These are phyloP conservation scores for Dasyornis broadbenti DNA, from an alignment of 2,113 vertebrate genomes.

Conservation along the genomic window DNA sequence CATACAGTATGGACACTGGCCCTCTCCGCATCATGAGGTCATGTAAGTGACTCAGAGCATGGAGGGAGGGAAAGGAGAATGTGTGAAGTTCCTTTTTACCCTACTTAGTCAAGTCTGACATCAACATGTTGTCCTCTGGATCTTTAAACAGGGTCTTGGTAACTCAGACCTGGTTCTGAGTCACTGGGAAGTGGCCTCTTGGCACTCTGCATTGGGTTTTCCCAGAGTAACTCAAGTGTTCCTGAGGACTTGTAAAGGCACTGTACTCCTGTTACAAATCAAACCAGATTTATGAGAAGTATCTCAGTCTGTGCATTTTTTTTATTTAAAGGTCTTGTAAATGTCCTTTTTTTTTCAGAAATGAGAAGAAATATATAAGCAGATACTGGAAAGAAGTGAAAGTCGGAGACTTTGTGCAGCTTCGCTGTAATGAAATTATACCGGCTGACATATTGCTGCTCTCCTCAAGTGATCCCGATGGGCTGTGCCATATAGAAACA, in stretches of 20 bases:
- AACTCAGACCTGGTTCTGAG: not conserved
- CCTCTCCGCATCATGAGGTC: not conserved
- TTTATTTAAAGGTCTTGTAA: not conserved
- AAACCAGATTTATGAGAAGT: not conserved
- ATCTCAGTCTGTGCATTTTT: not conserved
- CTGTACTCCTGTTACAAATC: not conserved
- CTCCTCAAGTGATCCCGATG: conserved; percentile 91
- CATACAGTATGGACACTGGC: accelerated
- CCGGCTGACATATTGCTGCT: conserved; percentile 92
- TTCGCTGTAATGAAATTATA: conserved; percentile 94
- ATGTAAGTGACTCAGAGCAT: not conserved
- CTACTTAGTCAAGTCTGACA: not conserved
- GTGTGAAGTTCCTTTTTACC: not conserved
- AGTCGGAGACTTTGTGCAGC: conserved; percentile 92
- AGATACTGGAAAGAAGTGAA: conserved; percentile 92
- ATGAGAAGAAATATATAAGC: conserved; percentile 82
- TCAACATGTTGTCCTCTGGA: not conserved
- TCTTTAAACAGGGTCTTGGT: not conserved
- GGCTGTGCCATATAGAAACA: conserved; percentile 95
- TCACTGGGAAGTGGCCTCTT: not conserved
- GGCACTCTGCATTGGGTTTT: not conserved
- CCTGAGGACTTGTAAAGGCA: not conserved
- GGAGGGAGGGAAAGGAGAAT: not conserved
- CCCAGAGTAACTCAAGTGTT: not conserved
- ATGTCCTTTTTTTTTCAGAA: conserved; percentile 63